Percentiles rank a stretch among this genome's conserved stretches.
Evolutionary conservation across 1,140 invertebrate species (phyloP).

Genomic region (Wiebesia pumilae): DNA sequence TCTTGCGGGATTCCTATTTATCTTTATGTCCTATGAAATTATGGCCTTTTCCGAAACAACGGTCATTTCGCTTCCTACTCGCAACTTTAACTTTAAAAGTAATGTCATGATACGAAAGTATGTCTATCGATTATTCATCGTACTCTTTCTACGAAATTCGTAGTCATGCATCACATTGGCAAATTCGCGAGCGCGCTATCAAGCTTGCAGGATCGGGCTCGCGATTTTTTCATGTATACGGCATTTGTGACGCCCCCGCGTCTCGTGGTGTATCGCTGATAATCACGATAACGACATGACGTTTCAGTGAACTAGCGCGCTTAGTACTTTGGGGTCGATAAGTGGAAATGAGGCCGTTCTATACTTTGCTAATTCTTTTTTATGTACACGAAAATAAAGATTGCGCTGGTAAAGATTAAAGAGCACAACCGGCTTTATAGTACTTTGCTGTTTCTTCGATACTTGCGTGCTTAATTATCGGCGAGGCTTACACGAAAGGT

Average conservation of each 20-base stretch:
- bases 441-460: conserved; percentile 49
- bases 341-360: conserved; percentile 51
- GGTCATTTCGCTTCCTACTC: neutral
- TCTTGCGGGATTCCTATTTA: too few species aligned
- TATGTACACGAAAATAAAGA: conserved; percentile 48
- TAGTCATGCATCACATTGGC: neutral
- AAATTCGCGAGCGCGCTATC: conserved; percentile 14
- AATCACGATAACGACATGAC: conserved; percentile 51
- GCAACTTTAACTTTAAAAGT: neutral
- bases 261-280: conserved; percentile 36
- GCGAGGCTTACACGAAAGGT: neutral
- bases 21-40: too few species aligned
- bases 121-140: conserved; percentile 7
- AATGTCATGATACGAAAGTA: neutral
- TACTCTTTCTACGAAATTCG: conserved; percentile 21
- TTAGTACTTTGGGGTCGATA: conserved; percentile 39
- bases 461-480: conserved; percentile 47
- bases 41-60: neutral
- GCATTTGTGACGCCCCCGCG: neutral
- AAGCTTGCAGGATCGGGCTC: conserved; percentile 13
- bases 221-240: conserved; percentile 25
- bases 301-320: conserved; percentile 23
- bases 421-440: conserved; percentile 38
- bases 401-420: conserved; percentile 50
- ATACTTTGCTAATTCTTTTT: conserved; percentile 52